These are phyloP conservation scores for Aplocera efformata DNA, from an alignment of 2,888 invertebrate genomes.

Conservation along the genomic window DNA sequence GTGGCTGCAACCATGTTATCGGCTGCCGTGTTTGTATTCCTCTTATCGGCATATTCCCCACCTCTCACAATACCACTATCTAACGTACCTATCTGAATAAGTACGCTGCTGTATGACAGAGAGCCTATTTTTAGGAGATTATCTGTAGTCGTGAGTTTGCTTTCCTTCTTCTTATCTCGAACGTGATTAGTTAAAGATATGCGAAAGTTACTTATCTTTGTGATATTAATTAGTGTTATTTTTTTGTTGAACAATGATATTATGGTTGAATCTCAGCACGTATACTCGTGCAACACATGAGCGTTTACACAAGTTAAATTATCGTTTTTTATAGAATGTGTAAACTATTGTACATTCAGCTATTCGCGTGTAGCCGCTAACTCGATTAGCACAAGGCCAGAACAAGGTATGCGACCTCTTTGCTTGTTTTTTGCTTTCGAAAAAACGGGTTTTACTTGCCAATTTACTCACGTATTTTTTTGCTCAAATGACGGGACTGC, in stretches of 20 bases:
- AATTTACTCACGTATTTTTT: slow-evolving; percentile 47
- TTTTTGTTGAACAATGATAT: slow-evolving; percentile 38
- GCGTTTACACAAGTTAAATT: slow-evolving; percentile 38
- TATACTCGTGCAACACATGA: slow-evolving; percentile 40
- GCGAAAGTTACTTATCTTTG: slow-evolving; percentile 29
- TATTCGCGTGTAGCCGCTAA: slow-evolving; percentile 66
- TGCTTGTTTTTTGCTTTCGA: slow-evolving; percentile 50
- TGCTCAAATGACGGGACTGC: slow-evolving; percentile 43
- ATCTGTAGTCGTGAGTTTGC: slow-evolving; percentile 38
- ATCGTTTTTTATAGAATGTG: slow-evolving; percentile 49
- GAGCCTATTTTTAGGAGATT: slow-evolving; percentile 57
- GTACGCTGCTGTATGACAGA: slow-evolving; percentile 53
- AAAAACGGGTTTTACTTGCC: slow-evolving; percentile 50
- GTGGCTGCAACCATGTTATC: slow-evolving; percentile 70
- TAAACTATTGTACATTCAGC: slow-evolving; percentile 58
- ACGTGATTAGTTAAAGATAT: slow-evolving; percentile 41
- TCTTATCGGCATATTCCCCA: slow-evolving; percentile 65
- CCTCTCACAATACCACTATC: slow-evolving; percentile 55
- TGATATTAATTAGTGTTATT: slow-evolving; percentile 37
- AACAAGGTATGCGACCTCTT: slow-evolving; percentile 72
- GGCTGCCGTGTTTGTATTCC: slow-evolving; percentile 63
- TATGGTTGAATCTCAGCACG: slow-evolving; percentile 26
- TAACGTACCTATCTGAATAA: slow-evolving; percentile 39
- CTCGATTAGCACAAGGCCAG: slow-evolving; percentile 72
- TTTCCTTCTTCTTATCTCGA: slow-evolving; percentile 34